These are phyloP conservation scores for Sylvilagus floridanus DNA, from an alignment of 2,797 vertebrate species.

Conservation along the genomic window DNA sequence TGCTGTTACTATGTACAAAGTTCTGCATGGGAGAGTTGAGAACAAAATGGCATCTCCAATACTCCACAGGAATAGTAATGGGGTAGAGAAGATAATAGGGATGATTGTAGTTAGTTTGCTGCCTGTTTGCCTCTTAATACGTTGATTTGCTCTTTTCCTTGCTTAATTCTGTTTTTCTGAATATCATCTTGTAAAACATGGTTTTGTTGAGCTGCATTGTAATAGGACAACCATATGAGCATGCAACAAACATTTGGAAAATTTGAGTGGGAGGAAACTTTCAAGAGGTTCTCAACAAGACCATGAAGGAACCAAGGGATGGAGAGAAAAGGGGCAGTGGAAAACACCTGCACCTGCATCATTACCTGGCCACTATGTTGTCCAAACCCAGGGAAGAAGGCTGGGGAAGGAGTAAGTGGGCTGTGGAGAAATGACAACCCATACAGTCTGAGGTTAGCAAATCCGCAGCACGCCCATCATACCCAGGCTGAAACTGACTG, in stretches of 20 bases:
- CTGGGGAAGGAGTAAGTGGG: not conserved
- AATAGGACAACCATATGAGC: not conserved
- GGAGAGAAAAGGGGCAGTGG: not conserved
- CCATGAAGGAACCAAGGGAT: not conserved
- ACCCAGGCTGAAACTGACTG: not conserved
- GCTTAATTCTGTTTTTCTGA: not conserved
- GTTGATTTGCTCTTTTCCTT: not conserved
- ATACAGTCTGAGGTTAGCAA: not conserved
- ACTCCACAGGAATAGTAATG: slow-evolving; percentile 65
- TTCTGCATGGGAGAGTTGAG: not conserved
- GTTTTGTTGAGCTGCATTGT: not conserved
- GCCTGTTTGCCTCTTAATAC: not conserved
- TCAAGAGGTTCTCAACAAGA: not conserved
- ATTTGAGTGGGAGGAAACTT: not conserved
- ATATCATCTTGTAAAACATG: not conserved
- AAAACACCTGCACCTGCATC: not conserved
- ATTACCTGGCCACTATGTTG: not conserved
- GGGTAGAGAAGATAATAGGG: not conserved
- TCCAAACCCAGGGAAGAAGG: not conserved
- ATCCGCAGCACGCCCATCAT: not conserved
- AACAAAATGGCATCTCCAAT: slow-evolving; percentile 29
- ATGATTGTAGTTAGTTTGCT: not conserved
- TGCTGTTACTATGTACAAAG: slow-evolving; percentile 74
- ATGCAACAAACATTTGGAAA: not conserved
- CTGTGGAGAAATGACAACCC: not conserved